These are phyloP conservation scores for Slavum lentiscoides DNA, from an alignment of 2,888 invertebrate species.

Conservation along the genomic window DNA sequence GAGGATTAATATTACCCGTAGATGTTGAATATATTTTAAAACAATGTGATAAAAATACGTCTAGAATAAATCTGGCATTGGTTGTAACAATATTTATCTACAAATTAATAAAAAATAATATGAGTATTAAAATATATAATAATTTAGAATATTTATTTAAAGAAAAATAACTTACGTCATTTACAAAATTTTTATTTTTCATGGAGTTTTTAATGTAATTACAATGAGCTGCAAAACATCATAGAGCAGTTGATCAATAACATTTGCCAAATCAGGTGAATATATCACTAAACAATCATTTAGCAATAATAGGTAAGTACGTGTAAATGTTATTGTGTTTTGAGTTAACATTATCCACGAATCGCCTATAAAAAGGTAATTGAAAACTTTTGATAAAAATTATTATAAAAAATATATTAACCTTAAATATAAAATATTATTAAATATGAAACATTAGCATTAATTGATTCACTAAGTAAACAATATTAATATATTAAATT, in stretches of 20 bases:
- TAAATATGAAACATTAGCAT: too few relatives aligned
- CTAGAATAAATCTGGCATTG: conserved; percentile 73
- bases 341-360: conserved; percentile 76
- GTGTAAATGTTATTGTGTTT: conserved; percentile 80
- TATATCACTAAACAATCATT: conserved; percentile 77
- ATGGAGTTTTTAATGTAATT: conserved; percentile 67
- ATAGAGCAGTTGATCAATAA: conserved; percentile 73
- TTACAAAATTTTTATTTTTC: conserved; percentile 63
- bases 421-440: conserved; percentile 58
- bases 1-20: conserved; percentile 54
- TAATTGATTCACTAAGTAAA: too few relatives aligned
- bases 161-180: conserved; percentile 61
- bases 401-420: conserved; percentile 54
- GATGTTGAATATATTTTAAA: conserved; percentile 54
- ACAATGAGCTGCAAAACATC: conserved; percentile 77
- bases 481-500: too few relatives aligned
- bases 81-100: conserved; percentile 65
- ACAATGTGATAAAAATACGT: conserved; percentile 63
- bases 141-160: conserved; percentile 7
- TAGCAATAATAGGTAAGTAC: conserved; percentile 72
- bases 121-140: too few relatives aligned
- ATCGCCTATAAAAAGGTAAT: conserved; percentile 62
- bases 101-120: background rate
- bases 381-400: background rate
- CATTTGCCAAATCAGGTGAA: conserved; percentile 73